phyloP scores from a whole-genome alignment of 2,888 invertebrate genomes.

The Lithophane socia region DNA sequence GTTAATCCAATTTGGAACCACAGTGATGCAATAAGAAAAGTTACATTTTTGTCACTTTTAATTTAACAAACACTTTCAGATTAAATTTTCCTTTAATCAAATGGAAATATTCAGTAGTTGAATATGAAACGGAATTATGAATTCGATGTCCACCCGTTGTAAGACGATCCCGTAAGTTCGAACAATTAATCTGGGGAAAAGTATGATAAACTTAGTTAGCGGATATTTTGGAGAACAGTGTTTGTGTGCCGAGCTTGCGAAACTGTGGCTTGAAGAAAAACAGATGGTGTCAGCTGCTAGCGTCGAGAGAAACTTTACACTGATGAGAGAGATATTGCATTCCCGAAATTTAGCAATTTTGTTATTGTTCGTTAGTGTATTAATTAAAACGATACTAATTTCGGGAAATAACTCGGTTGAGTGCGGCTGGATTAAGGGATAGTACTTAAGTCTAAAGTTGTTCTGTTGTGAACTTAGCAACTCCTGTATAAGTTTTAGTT shows the following conservation, averaged over 20 bases:
- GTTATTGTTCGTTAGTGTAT: slow-evolving; percentile 14
- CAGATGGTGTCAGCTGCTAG: slow-evolving; percentile 48
- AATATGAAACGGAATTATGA: slow-evolving; percentile 47
- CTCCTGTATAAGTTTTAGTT: slow-evolving; percentile 17
- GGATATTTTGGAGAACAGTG: slow-evolving; percentile 27
- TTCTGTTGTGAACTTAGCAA: slow-evolving; percentile 3
- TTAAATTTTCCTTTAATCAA: too few relatives aligned
- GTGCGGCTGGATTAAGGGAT: not conserved
- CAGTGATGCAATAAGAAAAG: too few relatives aligned
- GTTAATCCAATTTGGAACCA: too few relatives aligned
- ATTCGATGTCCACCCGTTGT: slow-evolving; percentile 40
- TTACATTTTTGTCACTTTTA: too few relatives aligned
- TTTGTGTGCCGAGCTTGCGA: slow-evolving; percentile 27
- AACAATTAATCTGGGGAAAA: slow-evolving; percentile 41
- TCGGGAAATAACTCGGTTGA: not conserved
- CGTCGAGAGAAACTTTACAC: slow-evolving; percentile 25
- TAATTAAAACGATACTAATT: slow-evolving; percentile 1
- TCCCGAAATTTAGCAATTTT: slow-evolving; percentile 23
- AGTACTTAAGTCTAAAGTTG: not conserved
- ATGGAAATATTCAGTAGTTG: slow-evolving; percentile 1
- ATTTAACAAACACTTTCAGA: too few relatives aligned
- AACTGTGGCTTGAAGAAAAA: slow-evolving; percentile 35
- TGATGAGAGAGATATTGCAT: slow-evolving; percentile 31
- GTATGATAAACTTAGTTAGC: slow-evolving; percentile 34
- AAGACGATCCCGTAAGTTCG: slow-evolving; percentile 19